Conservation (phyloP, 1,140 invertebrate genomes). For the Bursaphelenchus mucronatus region DNA sequence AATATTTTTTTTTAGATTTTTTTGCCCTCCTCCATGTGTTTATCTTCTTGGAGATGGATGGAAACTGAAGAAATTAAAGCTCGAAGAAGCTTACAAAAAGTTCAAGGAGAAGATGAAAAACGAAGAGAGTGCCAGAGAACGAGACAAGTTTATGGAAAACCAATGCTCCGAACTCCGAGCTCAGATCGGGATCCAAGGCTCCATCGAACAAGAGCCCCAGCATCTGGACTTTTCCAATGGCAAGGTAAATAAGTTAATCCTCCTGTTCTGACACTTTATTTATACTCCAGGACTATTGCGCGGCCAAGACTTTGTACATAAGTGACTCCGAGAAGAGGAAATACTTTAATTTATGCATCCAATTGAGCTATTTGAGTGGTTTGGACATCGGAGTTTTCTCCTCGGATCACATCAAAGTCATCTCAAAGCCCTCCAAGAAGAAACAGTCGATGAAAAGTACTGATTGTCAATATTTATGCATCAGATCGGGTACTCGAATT, state of each 20-base stretch:
- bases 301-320: slow-evolving; percentile 98
- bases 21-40: slow-evolving; percentile 97
- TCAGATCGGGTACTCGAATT: slow-evolving; percentile 70
- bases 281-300: slow-evolving; percentile 84
- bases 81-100: slow-evolving; percentile 24
- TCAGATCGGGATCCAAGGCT: slow-evolving; percentile 94
- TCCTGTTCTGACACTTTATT: background rate
- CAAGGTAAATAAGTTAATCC: slow-evolving; percentile 63
- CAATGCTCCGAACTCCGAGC: slow-evolving; percentile 75
- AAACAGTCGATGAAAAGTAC: slow-evolving; percentile 98
- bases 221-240: slow-evolving; percentile 82
- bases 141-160: slow-evolving; percentile 13
- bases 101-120: slow-evolving; percentile 1
- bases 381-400: slow-evolving; percentile 97
- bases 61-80: slow-evolving; percentile 74
- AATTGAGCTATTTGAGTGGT: slow-evolving; percentile 97
- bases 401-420: slow-evolving; percentile 98
- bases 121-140: slow-evolving; percentile 11
- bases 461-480: slow-evolving; percentile 81
- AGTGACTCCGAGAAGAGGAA: slow-evolving; percentile 98
- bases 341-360: slow-evolving; percentile 96
- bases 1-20: slow-evolving; percentile 69
- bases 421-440: slow-evolving; percentile 99
- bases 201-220: slow-evolving; percentile 95
- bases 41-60: slow-evolving; percentile 95